These are phyloP conservation scores for Siphamia tubifer DNA, from an alignment of 2,113 vertebrate species.

Conservation along the genomic window DNA sequence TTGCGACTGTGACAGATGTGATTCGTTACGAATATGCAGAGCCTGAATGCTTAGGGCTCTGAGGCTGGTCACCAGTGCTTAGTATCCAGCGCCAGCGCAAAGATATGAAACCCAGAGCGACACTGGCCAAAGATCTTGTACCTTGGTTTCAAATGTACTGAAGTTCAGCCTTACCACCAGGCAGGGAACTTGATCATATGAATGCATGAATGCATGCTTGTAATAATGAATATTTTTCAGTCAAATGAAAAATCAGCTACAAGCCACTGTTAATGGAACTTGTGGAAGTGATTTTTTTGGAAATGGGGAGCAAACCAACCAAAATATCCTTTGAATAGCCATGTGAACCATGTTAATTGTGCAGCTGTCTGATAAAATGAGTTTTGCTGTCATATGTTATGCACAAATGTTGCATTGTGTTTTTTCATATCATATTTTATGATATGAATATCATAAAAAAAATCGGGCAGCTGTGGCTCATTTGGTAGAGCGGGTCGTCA, in stretches of 20 bases:
- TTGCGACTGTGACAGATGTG: conserved; percentile 58
- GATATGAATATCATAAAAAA: too few relatives aligned
- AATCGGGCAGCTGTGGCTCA: too few relatives aligned
- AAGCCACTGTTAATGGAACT: conserved; percentile 28
- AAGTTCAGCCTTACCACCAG: conserved; percentile 2
- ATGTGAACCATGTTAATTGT: conserved; percentile 21
- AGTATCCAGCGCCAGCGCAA: background rate
- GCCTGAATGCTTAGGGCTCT: conserved; percentile 20
- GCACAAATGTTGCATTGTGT: conserved; percentile 16
- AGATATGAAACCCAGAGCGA: background rate
- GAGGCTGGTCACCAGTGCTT: conserved; percentile 48
- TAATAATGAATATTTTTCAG: conserved; percentile 11
- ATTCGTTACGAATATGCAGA: conserved; percentile 53
- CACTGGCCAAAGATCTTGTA: background rate
- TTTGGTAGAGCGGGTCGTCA: too few relatives aligned
- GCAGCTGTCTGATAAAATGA: background rate
- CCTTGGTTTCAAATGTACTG: conserved; percentile 8
- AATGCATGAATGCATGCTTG: conserved; percentile 3
- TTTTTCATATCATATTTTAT: too few relatives aligned
- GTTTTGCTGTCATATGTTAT: conserved; percentile 14
- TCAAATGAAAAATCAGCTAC: conserved; percentile 8
- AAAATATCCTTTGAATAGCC: background rate
- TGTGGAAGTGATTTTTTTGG: conserved; percentile 6
- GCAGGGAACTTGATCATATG: background rate
- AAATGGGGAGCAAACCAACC: background rate